phyloP scores from a whole-genome alignment of 1,140 invertebrate species.

The Drosophila pseudoobscura region DNA sequence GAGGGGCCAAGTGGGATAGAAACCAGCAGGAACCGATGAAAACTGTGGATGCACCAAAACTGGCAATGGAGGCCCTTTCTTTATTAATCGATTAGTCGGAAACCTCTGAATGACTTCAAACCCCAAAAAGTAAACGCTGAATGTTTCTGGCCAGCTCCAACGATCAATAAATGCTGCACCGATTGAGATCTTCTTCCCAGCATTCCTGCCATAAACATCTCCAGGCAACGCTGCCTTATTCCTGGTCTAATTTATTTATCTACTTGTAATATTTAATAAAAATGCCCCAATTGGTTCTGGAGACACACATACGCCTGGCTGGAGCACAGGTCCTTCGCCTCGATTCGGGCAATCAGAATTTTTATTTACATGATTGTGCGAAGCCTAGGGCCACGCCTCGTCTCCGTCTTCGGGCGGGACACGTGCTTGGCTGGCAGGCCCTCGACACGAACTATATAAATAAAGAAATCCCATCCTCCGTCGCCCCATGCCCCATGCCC shows the following conservation, averaged over 20 bases:
- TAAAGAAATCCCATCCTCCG: conserved; percentile 42
- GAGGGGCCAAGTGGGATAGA: background rate
- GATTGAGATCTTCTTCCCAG: background rate
- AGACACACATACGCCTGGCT: conserved; percentile 4
- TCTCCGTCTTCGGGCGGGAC: conserved; percentile 19
- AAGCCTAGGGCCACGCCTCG: conserved; percentile 7
- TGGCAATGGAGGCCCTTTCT: too few relatives aligned
- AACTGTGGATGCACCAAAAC: too few relatives aligned
- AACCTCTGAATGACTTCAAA: too few relatives aligned
- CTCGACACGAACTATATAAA: conserved; percentile 76
- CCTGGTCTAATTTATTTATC: conserved; percentile 63
- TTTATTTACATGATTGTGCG: conserved; percentile 61
- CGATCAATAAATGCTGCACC: too few relatives aligned
- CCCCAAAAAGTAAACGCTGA: too few relatives aligned
- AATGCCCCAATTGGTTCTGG: conserved; percentile 48
- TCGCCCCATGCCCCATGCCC: background rate
- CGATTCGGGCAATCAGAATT: conserved; percentile 76
- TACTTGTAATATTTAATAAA: conserved; percentile 73
- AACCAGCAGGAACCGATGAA: background rate
- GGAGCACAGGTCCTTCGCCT: conserved; percentile 11
- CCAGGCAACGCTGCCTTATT: conserved; percentile 30
- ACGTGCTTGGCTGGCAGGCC: conserved; percentile 51
- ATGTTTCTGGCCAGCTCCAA: too few relatives aligned
- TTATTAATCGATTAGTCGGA: too few relatives aligned
- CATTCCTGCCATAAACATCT: conserved; percentile 10